Conservation (phyloP, 2,113 vertebrate species). For the Aegithalos caudatus region DNA sequence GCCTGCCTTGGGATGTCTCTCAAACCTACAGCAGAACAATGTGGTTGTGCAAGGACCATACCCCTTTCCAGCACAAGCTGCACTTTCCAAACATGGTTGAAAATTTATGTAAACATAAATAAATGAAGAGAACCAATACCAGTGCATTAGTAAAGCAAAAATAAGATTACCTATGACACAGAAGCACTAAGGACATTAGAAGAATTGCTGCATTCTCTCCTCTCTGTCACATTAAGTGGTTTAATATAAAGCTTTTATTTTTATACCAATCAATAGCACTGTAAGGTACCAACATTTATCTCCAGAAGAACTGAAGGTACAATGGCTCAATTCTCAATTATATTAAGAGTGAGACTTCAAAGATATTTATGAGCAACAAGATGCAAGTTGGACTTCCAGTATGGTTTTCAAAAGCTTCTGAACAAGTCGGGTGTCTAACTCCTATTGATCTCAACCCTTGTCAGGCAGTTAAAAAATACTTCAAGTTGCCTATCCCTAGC, state of each 20-base stretch:
- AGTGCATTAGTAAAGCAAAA: constrained; percentile 39
- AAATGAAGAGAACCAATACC: constrained; percentile 22
- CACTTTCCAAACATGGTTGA: background rate
- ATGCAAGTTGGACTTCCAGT: constrained; percentile 21
- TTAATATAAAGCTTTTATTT: constrained; percentile 64
- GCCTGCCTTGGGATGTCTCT: background rate
- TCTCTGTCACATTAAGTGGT: constrained; percentile 50
- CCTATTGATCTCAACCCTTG: background rate
- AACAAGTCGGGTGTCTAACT: background rate
- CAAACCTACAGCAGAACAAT: background rate
- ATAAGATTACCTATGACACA: constrained; percentile 16
- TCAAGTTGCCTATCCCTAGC: background rate
- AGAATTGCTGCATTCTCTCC: constrained; percentile 6
- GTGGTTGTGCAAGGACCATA: background rate
- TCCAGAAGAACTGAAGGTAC: constrained; percentile 33
- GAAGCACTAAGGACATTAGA: constrained; percentile 27
- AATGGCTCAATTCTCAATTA: constrained; percentile 28
- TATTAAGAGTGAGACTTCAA: constrained; percentile 9
- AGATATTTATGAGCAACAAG: constrained; percentile 34
- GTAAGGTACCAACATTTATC: constrained; percentile 28
- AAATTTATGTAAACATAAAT: constrained; percentile 35
- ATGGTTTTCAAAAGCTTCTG: constrained; percentile 38
- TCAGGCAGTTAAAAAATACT: background rate
- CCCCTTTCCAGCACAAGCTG: background rate
- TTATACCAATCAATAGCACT: constrained; percentile 59